Base-by-base conservation (phyloP, 2,888 invertebrate genomes). In the Drosophila formosana region DNA sequence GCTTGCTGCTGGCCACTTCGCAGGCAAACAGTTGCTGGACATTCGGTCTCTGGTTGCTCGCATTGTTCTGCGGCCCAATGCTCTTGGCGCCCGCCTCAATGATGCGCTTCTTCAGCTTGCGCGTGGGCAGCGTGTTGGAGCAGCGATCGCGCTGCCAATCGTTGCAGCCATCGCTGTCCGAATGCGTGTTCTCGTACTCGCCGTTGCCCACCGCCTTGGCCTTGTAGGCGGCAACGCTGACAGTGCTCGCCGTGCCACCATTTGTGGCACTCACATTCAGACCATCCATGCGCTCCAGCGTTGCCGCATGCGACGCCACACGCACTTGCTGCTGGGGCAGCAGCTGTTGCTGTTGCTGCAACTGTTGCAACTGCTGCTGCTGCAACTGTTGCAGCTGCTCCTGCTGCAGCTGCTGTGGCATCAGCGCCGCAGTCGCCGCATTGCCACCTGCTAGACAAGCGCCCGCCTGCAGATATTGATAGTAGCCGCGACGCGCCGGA, bases 401-500 rank as follows among this genome's bases (percentile, higher is more conserved):
- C 76, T 69, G 62, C 66, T 81, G 67, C 43, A 62, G 41, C 34
- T 80, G 73, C 30, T 72, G 72, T 18, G 83, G 72, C 63, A 79
- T 61, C 0, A 82, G 51, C 0, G 65, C 52, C 1, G 68, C 37
- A 0, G 53, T 53, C 72, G 69, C 74, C 61, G 72, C 87, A 80
- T 69, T 87, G 57, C 76, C 78, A 6, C 70, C 63, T 45, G 72
- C 60, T 49, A 74, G 66, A 23, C 82, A 84, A 0, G 75, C 74
- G 3, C 79, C 74, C 6, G 89, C 89, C 58, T 90, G 90, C 34
- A 91, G 78, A 66, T 90, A 89, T 67, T 92, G 92, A 77, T 92
- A 92, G 58, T 92, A 91, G 3, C 93, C 93, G 41, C 95, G 92
- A 68, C 95, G 91, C 0, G 95, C 95, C 0, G 95, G 95, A 74